Base-by-base conservation (phyloP, 2,888 invertebrate genomes). In the Xanthostigma xanthostigma region DNA sequence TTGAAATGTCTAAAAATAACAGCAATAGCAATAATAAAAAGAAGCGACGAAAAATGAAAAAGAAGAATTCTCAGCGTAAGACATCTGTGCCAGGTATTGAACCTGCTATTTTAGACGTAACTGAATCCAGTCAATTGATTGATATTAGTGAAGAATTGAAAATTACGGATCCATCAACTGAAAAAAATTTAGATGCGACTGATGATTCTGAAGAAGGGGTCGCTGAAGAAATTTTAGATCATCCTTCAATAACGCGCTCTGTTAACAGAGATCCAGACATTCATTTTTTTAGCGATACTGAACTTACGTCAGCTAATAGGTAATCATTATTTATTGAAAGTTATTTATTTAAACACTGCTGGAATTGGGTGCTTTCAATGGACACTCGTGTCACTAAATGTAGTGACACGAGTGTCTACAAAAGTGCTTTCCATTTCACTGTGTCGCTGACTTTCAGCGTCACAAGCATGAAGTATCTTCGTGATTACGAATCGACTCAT, bases 271-370 rank as follows among this genome's bases (percentile, higher is more conserved):
- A 80, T 60, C 73, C 78, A 9, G 84, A 85, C 62, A 79, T 84
- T 56, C 86, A 92, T 63, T 93, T 93, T 71, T 94, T 89, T 69
- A 94, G 94, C 62, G 95, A 95, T 62, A 87, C 89, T 0, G 94
- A 95, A 71, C 71, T 89, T 45, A 84, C 84, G n/a, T 64, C 57
- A 36, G 63, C 66, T 8, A 68, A 75, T 42, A 81, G 79, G 72
- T 80, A 62, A 62, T 72, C 46, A 46, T 41, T n/a, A 41, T 36
- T 12, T 9, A 39, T 9, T 27, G 27, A 27, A 27, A 27, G 17
- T 17, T 17, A 17, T 17, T 17, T 17, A n/a, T n/a, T n/a, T n/a
- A n/a, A n/a, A n/a, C 4, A 17, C 17, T 27, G 27, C 27, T 27
- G 6, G 27, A 17, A 27, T 27, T 27, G 27, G 27, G 27, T 27